These are phyloP conservation scores for Bruchidius siliquastri DNA, from an alignment of 2,888 invertebrate genomes.

Conservation along the genomic window DNA sequence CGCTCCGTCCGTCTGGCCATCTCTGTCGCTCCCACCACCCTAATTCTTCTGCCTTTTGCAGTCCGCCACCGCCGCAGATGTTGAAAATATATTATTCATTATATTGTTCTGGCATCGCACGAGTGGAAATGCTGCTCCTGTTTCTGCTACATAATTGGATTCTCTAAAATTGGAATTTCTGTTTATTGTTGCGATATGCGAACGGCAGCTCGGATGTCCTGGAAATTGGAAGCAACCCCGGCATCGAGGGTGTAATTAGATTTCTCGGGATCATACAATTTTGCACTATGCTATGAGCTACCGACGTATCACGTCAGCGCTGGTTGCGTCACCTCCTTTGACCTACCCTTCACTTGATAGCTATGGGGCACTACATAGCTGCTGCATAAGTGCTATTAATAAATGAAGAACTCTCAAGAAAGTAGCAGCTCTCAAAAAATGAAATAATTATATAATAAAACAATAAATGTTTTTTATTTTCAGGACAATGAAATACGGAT, in stretches of 20 bases:
- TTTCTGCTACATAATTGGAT: constrained; percentile 15
- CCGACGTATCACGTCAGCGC: too few species aligned
- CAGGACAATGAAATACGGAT: too few species aligned
- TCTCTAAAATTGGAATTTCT: constrained; percentile 6
- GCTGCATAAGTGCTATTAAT: too few species aligned
- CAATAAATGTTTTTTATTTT: too few species aligned
- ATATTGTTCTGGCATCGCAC: constrained; percentile 12
- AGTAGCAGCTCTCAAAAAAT: too few species aligned
- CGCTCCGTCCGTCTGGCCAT: not conserved
- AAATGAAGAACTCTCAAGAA: too few species aligned
- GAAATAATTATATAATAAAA: too few species aligned
- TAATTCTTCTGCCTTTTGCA: constrained; percentile 37
- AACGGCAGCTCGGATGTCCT: not conserved
- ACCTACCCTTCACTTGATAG: too few species aligned
- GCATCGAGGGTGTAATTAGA: not conserved
- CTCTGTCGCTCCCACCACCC: constrained; percentile 3
- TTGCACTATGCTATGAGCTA: not conserved
- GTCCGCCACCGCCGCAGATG: constrained; percentile 32
- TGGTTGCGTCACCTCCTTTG: too few species aligned
- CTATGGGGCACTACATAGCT: too few species aligned
- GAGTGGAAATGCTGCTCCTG: constrained; percentile 6
- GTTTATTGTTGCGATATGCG: not conserved
- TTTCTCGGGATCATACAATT: not conserved
- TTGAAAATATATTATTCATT: constrained; percentile 39
- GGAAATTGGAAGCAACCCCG: not conserved